Evolutionary conservation across 1,140 invertebrate genomes (phyloP).

Genomic region (Brachionus plicatilis): DNA sequence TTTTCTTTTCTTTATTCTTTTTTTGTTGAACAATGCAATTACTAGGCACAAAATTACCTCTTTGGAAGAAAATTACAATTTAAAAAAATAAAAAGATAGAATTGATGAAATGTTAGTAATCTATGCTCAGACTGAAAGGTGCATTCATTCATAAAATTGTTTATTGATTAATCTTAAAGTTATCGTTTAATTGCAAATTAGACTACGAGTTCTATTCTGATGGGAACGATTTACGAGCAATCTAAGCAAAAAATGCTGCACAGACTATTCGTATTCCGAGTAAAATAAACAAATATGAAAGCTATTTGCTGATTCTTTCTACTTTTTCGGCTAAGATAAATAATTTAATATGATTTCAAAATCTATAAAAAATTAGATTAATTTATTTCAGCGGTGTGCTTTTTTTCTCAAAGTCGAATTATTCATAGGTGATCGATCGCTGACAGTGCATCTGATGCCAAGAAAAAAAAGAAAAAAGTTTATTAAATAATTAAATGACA

Average conservation of each 20-base stretch:
- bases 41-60: not conserved
- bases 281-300: constrained; percentile 27
- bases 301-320: not conserved
- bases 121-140: constrained; percentile 3
- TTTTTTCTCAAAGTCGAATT: not conserved
- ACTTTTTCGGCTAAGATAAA: not conserved
- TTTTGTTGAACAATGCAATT: not conserved
- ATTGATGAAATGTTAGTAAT: not conserved
- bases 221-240: not conserved
- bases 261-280: not conserved
- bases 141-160: constrained; percentile 28
- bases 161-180: constrained; percentile 1
- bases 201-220: not conserved
- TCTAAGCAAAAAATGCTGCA: not conserved
- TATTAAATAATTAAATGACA: not conserved
- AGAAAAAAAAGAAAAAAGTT: not conserved
- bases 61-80: not conserved
- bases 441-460: not conserved
- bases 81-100: not conserved
- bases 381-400: not conserved
- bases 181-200: constrained; percentile 26
- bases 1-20: not conserved
- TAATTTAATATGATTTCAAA: constrained; percentile 18
- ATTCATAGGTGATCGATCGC: not conserved
- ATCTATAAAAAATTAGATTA: constrained; percentile 16